A percentile compares a stretch with the other conserved stretches of the same genome.
Evolutionary conservation across 2,113 vertebrate genomes (phyloP).

Genomic region (Mystacornis crossleyi): DNA sequence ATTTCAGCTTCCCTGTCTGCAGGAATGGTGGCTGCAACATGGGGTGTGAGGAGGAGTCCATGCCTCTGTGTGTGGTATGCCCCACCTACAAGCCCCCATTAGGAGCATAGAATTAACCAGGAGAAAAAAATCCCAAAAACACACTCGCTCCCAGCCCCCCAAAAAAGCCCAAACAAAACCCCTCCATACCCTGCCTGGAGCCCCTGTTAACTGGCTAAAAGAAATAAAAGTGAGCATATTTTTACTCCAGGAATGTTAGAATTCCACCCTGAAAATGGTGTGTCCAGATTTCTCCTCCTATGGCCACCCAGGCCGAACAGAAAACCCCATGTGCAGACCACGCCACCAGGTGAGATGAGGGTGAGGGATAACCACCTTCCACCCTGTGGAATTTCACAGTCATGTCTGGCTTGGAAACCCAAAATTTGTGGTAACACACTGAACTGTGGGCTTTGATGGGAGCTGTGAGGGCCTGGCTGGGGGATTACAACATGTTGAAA

Average conservation of each 20-base stretch:
- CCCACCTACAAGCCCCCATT: background rate
- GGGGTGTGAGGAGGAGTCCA: background rate
- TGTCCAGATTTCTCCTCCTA: background rate
- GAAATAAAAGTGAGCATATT: background rate
- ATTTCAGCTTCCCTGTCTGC: background rate
- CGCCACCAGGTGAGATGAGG: constrained; percentile 2
- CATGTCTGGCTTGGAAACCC: background rate
- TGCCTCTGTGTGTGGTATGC: constrained; percentile 32
- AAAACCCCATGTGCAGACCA: background rate
- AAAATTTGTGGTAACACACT: background rate
- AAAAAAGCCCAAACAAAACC: background rate
- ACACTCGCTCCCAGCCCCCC: fast-evolving
- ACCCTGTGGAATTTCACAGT: background rate
- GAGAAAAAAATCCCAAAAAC: fast-evolving
- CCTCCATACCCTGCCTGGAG: background rate
- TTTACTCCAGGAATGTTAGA: background rate
- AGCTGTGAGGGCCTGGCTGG: background rate
- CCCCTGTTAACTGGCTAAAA: background rate
- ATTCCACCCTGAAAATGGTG: background rate
- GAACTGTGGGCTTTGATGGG: background rate
- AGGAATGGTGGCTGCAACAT: background rate
- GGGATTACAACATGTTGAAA: background rate
- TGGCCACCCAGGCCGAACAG: background rate
- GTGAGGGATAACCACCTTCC: background rate
- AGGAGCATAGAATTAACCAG: background rate